Percentiles rank a stretch among this genome's conserved stretches.
Evolutionary conservation across 2,797 vertebrate genomes (phyloP).

Genomic region (Peromyscus attwateri): DNA sequence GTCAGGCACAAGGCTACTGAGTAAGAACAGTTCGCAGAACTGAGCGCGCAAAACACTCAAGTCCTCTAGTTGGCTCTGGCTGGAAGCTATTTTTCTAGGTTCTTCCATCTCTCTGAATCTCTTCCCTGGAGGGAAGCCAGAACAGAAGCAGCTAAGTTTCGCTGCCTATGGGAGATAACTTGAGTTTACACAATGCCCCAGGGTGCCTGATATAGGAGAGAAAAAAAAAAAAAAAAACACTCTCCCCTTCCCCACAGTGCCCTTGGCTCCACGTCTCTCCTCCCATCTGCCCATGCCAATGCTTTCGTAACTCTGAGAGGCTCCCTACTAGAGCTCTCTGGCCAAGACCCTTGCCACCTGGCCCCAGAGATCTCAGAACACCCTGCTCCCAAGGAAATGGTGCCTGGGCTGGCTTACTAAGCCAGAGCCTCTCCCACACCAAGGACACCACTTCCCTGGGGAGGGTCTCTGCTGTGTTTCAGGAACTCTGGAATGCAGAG

Average conservation of each 20-base stretch:
- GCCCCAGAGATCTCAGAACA: neutral
- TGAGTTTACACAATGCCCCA: neutral
- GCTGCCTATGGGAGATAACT: neutral
- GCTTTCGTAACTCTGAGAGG: neutral
- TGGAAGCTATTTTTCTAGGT: neutral
- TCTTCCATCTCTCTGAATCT: neutral
- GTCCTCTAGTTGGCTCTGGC: neutral
- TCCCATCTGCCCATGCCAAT: neutral
- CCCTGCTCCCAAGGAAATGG: neutral
- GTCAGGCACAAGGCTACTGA: neutral
- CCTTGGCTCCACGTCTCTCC: neutral
- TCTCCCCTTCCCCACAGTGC: too few relatives aligned
- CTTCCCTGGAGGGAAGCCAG: neutral
- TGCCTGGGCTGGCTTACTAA: neutral
- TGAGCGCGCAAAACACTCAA: neutral
- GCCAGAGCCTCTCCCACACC: neutral
- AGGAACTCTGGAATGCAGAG: conserved; percentile 1
- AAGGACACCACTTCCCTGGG: neutral
- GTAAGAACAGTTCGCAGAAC: neutral
- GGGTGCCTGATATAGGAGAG: neutral
- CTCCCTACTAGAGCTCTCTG: neutral
- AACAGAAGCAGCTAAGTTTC: neutral
- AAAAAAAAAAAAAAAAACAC: neutral
- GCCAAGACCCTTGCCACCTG: neutral
- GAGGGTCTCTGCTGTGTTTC: neutral